phyloP scores from a whole-genome alignment of 2,888 invertebrate genomes.

The Drosophila mulleri region DNA sequence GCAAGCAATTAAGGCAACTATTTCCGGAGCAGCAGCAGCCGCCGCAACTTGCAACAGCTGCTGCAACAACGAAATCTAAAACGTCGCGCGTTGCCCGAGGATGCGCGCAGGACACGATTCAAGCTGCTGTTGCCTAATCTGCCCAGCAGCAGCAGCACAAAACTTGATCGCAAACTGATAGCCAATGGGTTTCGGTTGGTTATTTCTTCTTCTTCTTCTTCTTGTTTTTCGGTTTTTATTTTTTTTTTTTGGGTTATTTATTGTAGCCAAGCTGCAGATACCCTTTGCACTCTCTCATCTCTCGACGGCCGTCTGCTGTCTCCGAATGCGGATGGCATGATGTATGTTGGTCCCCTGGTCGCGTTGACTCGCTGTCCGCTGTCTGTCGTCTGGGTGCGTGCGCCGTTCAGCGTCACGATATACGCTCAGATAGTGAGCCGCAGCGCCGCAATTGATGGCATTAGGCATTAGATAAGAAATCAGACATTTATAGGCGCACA shows the following conservation, averaged over 20 bases:
- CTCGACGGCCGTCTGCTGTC: not conserved
- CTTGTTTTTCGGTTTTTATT: not conserved
- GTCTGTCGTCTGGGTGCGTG: conserved; percentile 49
- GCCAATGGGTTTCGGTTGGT: conserved; percentile 45
- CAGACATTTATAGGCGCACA: conserved; percentile 76
- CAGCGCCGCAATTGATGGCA: conserved; percentile 81
- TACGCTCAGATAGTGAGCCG: conserved; percentile 65
- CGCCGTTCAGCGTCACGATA: conserved; percentile 67
- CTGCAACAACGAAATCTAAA: conserved; percentile 30
- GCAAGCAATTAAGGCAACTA: conserved; percentile 48
- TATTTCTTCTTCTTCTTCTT: not conserved
- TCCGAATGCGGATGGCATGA: conserved; percentile 42
- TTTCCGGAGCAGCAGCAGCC: conserved; percentile 27
- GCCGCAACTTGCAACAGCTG: conserved; percentile 42
- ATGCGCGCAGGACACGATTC: conserved; percentile 40
- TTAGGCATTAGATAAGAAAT: conserved; percentile 82
- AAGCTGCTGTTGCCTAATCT: conserved; percentile 55
- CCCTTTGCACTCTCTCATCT: conserved; percentile 47
- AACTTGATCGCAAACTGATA: conserved; percentile 70
- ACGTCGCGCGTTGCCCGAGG: conserved; percentile 40
- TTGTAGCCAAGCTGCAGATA: conserved; percentile 68
- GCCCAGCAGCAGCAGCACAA: conserved; percentile 39
- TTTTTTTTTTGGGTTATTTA: conserved; percentile 47
- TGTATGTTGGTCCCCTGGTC: conserved; percentile 40
- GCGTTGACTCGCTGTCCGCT: conserved; percentile 4